Evolutionary conservation across 2,797 vertebrate species (phyloP), one percentile per base, ranked within the genome.

Genomic region (Cetoscarus ocellatus): DNA sequence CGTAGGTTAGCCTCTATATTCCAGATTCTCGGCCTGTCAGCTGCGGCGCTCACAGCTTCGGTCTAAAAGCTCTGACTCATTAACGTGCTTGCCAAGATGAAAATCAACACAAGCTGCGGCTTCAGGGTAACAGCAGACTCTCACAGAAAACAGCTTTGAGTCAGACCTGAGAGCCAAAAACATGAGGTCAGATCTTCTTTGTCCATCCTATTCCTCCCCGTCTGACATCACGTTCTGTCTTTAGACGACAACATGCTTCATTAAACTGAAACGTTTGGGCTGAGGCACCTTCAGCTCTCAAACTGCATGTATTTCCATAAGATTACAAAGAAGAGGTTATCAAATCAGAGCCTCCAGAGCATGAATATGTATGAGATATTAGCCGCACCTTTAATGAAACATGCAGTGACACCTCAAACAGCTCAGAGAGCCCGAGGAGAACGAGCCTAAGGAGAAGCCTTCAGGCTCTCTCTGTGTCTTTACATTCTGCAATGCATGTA

Each of bases 301-400:
- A 51, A 43, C 49, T 40, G 61, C 52, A 52, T 40, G 42, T n/a
- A 35, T 56, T 75, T 68, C 39, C 34, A 64, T 60, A 6, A 15
- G 12, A 53, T 53, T 7, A 51, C 62, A 14, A 13, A 7, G 40
- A 43, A 71, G 36, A 62, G 51, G 18, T 8, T 60, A 34, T 51
- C 36, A 40, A 3, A 48, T 54, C 3, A 34, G 40, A 38, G 38
- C 44, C 51, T 61, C 10, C 3, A 47, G 43, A 57, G 67, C 42
- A 72, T 82, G 64, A 76, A 73, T 79, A 82, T 78, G 53, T 10
- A 80, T 73, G 43, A 78, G 56, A 45, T 15, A 6, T 62, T 66
- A 43, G 7, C 38, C 3, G 38, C 60, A 75, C n/a, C 64, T 68
- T 63, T 66, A 78, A 79, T 81, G 63, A 75, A 82, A 71, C 72